phyloP scores from a whole-genome alignment of 2,888 invertebrate species.

The Lampropteryx suffumata region DNA sequence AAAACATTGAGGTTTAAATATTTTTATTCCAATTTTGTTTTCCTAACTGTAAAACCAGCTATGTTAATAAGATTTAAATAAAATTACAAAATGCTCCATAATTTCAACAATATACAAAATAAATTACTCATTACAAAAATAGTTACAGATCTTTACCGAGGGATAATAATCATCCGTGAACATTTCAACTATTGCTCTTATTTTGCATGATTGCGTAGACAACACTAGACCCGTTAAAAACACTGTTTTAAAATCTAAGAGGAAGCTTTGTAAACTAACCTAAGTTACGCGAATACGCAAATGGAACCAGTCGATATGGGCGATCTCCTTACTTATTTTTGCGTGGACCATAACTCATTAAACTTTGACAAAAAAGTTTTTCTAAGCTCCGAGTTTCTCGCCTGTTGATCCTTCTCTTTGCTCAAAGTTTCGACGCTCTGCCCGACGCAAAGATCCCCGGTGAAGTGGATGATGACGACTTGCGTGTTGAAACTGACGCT shows the following conservation, averaged over 20 bases:
- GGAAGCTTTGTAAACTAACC: constrained; percentile 15
- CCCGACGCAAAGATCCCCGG: constrained; percentile 79
- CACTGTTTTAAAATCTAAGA: constrained; percentile 18
- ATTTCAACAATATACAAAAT: constrained; percentile 32
- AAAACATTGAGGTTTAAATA: constrained; percentile 17
- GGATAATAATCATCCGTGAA: constrained; percentile 12
- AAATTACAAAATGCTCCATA: constrained; percentile 27
- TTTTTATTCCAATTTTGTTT: constrained; percentile 48
- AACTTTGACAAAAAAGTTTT: constrained; percentile 79
- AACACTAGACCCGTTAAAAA: constrained; percentile 1
- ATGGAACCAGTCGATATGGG: constrained; percentile 5
- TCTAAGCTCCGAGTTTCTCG: constrained; percentile 84
- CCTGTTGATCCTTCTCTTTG: constrained; percentile 85
- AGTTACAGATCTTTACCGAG: constrained; percentile 8
- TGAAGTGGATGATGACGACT: constrained; percentile 85
- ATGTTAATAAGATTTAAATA: constrained; percentile 28
- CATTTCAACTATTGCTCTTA: constrained; percentile 8
- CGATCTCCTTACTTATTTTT: constrained; percentile 53
- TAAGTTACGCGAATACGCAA: constrained; percentile 1
- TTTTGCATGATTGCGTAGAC: constrained; percentile 1
- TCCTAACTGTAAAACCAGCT: constrained; percentile 36
- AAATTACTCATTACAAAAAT: constrained; percentile 23
- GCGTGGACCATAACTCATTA: constrained; percentile 75
- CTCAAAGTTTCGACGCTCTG: constrained; percentile 84
- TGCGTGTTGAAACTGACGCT: constrained; percentile 80